A percentile compares a stretch with the other conserved stretches of the same genome.
These are phyloP conservation scores for Lota lota DNA, from an alignment of 2,113 vertebrate genomes.

Conservation along the genomic window DNA sequence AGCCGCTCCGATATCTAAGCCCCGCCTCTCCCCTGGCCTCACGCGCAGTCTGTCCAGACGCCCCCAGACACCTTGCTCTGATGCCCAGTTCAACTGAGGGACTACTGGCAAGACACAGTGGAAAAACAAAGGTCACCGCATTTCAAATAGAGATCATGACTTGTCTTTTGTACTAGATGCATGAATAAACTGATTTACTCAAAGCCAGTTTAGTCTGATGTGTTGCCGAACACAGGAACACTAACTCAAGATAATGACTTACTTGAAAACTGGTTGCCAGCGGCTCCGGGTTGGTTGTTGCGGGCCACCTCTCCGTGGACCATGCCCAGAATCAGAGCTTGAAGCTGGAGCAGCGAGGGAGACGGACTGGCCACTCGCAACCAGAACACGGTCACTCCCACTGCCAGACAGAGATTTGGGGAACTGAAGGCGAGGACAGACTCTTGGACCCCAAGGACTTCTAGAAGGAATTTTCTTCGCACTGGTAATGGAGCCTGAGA, in stretches of 20 bases:
- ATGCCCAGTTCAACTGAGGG: slow-evolving; percentile 34
- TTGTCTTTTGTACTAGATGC: background rate
- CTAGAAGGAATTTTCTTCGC: slow-evolving; percentile 52
- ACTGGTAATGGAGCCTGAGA: slow-evolving; percentile 43
- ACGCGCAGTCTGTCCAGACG: slow-evolving; percentile 55
- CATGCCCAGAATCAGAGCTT: slow-evolving; percentile 65
- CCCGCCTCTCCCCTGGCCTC: slow-evolving; percentile 37
- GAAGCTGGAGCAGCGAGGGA: slow-evolving; percentile 44
- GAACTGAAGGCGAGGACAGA: slow-evolving; percentile 46
- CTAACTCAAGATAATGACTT: slow-evolving; percentile 9
- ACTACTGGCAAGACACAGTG: slow-evolving; percentile 20
- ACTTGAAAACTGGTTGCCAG: slow-evolving; percentile 28
- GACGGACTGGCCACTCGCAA: slow-evolving; percentile 51
- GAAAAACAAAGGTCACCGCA: background rate
- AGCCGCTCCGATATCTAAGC: slow-evolving; percentile 74
- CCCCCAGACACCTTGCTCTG: slow-evolving; percentile 35
- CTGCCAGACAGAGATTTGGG: slow-evolving; percentile 50
- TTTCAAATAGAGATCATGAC: background rate
- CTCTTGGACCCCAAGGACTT: slow-evolving; percentile 55
- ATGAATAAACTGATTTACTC: background rate
- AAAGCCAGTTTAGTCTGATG: background rate
- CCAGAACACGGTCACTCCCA: slow-evolving; percentile 70
- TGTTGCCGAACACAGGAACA: background rate
- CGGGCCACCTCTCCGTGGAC: slow-evolving; percentile 63
- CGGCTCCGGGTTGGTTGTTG: slow-evolving; percentile 34